Conservation (phyloP, 2,797 vertebrate genomes). For the Peromyscus eremicus region DNA sequence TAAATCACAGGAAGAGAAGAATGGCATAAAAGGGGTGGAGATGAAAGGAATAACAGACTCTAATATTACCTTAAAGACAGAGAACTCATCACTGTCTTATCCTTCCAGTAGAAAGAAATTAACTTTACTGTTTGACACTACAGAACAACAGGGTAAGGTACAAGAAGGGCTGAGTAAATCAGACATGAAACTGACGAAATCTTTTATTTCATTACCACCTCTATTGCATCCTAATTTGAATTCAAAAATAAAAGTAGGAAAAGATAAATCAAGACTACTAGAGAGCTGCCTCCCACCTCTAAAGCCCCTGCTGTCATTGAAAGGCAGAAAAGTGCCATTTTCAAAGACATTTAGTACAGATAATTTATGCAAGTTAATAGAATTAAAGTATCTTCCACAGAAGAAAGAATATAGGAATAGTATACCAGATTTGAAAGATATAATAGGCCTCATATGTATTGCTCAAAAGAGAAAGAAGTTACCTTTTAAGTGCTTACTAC, state of each 20-base stretch:
- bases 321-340: background rate
- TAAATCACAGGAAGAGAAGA: background rate
- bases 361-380: background rate
- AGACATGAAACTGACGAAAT: background rate
- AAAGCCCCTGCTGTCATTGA: background rate
- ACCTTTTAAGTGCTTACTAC: background rate
- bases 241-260: conserved; percentile 22
- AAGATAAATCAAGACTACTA: background rate
- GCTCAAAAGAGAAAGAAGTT: conserved; percentile 2
- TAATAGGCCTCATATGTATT: background rate
- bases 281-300: background rate
- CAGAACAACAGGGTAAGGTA: background rate
- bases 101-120: background rate
- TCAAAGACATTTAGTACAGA: background rate
- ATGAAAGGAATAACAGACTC: background rate
- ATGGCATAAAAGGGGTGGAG: background rate
- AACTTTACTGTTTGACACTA: background rate
- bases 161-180: background rate
- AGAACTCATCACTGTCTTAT: background rate
- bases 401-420: background rate
- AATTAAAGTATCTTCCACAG: background rate
- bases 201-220: background rate
- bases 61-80: background rate
- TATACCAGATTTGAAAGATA: background rate
- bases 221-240: background rate